Percentiles rank a stretch among this genome's conserved stretches.
phyloP scores from a whole-genome alignment of 2,888 invertebrate genomes.

The Nebria salina region DNA sequence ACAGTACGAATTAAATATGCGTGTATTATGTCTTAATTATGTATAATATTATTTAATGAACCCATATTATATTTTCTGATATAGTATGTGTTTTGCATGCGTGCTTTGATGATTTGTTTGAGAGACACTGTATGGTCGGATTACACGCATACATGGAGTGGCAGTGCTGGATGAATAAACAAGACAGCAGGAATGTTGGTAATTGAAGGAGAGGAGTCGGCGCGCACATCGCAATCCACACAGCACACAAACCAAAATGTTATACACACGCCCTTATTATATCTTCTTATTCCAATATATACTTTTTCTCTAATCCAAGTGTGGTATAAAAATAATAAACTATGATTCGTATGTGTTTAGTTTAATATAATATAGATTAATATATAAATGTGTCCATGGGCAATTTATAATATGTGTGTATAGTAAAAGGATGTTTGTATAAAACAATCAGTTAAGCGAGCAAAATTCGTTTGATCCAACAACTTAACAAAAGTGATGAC shows the following conservation, averaged over 20 bases:
- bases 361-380: too few relatives aligned
- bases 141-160: constrained; percentile 27
- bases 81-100: neutral
- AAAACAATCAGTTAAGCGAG: neutral
- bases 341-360: too few relatives aligned
- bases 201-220: constrained; percentile 32
- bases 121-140: constrained; percentile 30
- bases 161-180: constrained; percentile 36
- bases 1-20: too few relatives aligned
- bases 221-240: neutral
- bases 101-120: constrained; percentile 14
- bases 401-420: neutral
- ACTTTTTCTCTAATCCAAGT: neutral
- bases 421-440: neutral
- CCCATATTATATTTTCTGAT: neutral
- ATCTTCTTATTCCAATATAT: constrained; percentile 3
- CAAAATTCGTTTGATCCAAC: neutral
- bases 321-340: too few relatives aligned
- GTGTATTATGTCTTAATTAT: too few relatives aligned
- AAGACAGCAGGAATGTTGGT: constrained; percentile 42
- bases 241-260: neutral
- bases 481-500: neutral
- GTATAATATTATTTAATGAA: too few relatives aligned
- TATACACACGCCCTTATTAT: neutral
- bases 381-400: neutral